Conservation (phyloP, 2,888 invertebrate genomes). For the Luperina nickerlii region DNA sequence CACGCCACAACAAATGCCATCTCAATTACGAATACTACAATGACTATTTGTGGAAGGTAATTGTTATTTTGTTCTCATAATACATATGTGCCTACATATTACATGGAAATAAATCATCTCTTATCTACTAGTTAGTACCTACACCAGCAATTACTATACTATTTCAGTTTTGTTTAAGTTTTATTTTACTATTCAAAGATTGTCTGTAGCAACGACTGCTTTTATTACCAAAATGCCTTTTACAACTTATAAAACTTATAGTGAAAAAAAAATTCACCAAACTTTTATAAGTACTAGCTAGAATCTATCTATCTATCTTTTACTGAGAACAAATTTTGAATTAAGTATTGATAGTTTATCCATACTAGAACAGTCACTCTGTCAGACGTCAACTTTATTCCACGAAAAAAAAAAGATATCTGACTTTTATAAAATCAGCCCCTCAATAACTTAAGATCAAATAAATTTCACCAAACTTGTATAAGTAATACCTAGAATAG, state of each 20-base stretch:
- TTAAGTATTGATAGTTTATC: background rate
- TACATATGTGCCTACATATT: background rate
- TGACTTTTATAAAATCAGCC: too few species aligned
- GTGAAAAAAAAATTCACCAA: background rate
- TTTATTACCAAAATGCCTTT: background rate
- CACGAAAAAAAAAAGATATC: background rate
- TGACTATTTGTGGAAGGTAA: background rate
- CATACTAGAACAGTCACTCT: background rate
- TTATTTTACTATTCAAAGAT: too few species aligned
- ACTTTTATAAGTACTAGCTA: too few species aligned
- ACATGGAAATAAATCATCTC: background rate
- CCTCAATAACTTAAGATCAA: background rate
- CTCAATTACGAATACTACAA: background rate
- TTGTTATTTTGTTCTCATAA: background rate
- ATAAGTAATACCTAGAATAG: too few species aligned
- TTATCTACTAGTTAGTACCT: background rate
- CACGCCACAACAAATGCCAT: background rate
- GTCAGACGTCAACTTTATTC: background rate
- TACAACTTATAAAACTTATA: background rate
- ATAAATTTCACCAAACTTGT: conserved; percentile 2
- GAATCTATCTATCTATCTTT: too few species aligned
- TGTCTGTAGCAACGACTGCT: too few species aligned
- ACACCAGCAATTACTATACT: too few species aligned
- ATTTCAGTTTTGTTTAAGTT: too few species aligned
- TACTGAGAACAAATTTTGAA: too few species aligned